These are phyloP conservation scores for Mus caroli DNA, from an alignment of 2,797 vertebrate genomes.

Conservation along the genomic window DNA sequence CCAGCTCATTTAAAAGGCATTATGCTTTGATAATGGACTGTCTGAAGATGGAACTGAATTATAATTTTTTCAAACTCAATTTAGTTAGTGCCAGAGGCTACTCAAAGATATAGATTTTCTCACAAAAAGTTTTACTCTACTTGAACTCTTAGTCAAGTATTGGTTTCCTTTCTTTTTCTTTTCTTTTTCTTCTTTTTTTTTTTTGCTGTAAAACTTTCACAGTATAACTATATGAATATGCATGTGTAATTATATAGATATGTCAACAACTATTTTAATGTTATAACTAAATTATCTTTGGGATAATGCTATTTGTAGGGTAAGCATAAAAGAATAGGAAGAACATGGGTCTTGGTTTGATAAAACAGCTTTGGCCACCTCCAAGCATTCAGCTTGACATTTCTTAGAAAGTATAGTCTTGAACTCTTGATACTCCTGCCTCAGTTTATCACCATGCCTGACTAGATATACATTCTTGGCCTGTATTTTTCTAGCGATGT, in stretches of 20 bases:
- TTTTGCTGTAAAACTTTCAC: slow-evolving; percentile 48
- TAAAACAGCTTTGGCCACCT: neutral
- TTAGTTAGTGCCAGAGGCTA: slow-evolving; percentile 80
- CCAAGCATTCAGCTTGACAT: neutral
- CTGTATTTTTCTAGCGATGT: slow-evolving; percentile 1
- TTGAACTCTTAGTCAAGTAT: slow-evolving; percentile 64
- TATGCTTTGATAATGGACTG: slow-evolving; percentile 84
- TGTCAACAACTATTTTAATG: slow-evolving; percentile 28
- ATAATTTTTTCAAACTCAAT: slow-evolving; percentile 81
- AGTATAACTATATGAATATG: neutral
- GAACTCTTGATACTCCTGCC: neutral
- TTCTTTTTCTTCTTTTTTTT: neutral
- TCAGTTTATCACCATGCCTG: neutral
- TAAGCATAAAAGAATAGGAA: neutral
- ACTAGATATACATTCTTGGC: neutral
- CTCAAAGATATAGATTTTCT: slow-evolving; percentile 62
- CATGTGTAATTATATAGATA: slow-evolving; percentile 39
- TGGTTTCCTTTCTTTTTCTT: neutral
- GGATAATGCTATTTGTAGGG: neutral
- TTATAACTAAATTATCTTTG: slow-evolving; percentile 12
- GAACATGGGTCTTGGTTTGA: neutral
- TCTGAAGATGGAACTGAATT: slow-evolving; percentile 81
- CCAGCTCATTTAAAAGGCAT: slow-evolving; percentile 82
- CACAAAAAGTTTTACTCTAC: slow-evolving; percentile 62
- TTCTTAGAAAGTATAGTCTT: neutral